Base-by-base conservation (phyloP, 2,888 invertebrate genomes). In the Archips xylosteana region DNA sequence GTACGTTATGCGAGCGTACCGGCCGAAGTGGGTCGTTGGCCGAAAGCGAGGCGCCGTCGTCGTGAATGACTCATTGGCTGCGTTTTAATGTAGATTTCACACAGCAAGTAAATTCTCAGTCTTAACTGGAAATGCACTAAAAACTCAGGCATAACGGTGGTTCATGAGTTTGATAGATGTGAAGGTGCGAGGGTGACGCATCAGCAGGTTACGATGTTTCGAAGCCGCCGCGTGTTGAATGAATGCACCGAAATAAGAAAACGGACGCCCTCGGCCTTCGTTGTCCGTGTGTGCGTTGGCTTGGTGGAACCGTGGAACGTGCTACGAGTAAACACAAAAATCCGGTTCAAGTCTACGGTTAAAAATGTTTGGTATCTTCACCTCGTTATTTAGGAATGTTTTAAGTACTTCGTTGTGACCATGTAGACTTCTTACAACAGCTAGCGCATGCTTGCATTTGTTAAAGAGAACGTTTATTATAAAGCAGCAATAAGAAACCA, bases 11-110 rank as follows among this genome's bases (percentile, higher is more conserved):
- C 78, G 76, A 75, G 79, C 78, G 77, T 77, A 81, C 74, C 74
- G 76, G 84, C 79, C 85, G 78, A 92, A 92, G 85, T 93, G 83
- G 93, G 92, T 92, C 92, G 90, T 89, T 92, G 92, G 89, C 92
- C 93, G 91, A 91, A 90, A 89, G 87, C 80, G 68, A 66, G 85
- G 82, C 83, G 81, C 79, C 84, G 86, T 83, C 85, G 85, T 82
- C 83, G 82, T 83, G 81, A 85, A 84, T 92, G 92, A 92, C 84
- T 92, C 90, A 91, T 84, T 80, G 80, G 82, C 78, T 83, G 83
- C 83, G 83, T 87, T 88, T 84, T 81, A 80, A 83, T 82, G 81
- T 78, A 84, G 83, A 62, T 62, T 54, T 62, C 39, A 36, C 15
- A 51, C 65, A 69, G 36, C 15, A 51, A 60, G n/a, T 39, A 36